Percentiles rank a stretch among this genome's conserved stretches.
Evolutionary conservation across 2,797 vertebrate species (phyloP).

Genomic region (Chelon labrosus): DNA sequence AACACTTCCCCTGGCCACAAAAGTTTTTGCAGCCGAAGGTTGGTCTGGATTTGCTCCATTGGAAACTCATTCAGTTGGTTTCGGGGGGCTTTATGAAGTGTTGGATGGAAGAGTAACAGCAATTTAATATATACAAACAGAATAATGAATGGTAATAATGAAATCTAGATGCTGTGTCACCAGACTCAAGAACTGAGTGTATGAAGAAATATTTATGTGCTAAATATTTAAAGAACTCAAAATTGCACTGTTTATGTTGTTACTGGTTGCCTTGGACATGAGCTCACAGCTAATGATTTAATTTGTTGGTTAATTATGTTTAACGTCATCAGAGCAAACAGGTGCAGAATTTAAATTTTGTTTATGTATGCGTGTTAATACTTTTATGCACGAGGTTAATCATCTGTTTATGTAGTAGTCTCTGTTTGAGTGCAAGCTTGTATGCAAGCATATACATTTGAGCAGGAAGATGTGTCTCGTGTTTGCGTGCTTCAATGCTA

Average conservation of each 20-base stretch:
- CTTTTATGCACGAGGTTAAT: slow-evolving; percentile 6
- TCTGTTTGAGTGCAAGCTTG: not conserved
- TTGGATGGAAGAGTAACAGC: no score
- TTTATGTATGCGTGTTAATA: slow-evolving; percentile 6
- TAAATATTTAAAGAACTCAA: not conserved
- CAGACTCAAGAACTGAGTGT: not conserved
- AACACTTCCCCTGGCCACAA: no score
- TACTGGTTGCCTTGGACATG: not conserved
- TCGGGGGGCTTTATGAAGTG: no score
- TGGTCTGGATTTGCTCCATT: no score
- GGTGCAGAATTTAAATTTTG: slow-evolving; percentile 17
- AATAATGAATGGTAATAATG: no score
- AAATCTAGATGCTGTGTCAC: no score
- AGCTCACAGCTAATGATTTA: not conserved
- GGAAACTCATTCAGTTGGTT: no score
- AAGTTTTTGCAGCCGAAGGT: no score
- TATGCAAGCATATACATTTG: slow-evolving; percentile 29
- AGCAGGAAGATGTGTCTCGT: slow-evolving; percentile 32
- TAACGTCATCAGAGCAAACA: slow-evolving; percentile 18
- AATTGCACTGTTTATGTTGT: not conserved
- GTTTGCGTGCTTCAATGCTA: slow-evolving; percentile 10
- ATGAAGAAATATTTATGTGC: not conserved
- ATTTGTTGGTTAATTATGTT: slow-evolving; percentile 17
- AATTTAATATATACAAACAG: no score
- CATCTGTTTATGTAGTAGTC: slow-evolving; percentile 6